Base-by-base conservation (phyloP, 2,888 invertebrate genomes). In the Halictus ligatus region DNA sequence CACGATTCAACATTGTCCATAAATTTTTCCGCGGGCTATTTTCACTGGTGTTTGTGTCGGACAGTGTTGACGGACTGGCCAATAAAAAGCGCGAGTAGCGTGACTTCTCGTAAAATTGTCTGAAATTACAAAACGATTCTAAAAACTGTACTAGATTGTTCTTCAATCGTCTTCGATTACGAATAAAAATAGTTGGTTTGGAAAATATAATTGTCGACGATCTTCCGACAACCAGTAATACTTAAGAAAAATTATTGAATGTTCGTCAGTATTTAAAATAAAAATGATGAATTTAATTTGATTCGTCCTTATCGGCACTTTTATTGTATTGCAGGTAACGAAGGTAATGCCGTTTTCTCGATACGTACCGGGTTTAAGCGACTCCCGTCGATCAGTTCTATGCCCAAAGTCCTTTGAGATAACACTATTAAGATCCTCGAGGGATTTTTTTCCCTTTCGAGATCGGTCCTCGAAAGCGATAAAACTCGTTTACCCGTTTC, bases 391-490 rank as follows among this genome's bases (percentile, higher is more conserved):
- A 69, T 69, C 40, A 21, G 40, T n/a, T 69, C 12, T 21, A 21
- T 12, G 21, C 40, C 35, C 40, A 10, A n/a, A 43, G 43, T 75
- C 72, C 43, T 60, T 77, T n/a, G 74, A 84, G 40, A 58, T 12
- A 64, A 64, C 69, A 21, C 40, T 29, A 72, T 46, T 21, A 77
- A 80, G 25, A 40, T 69, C 43, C 67, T 67, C 69, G 12, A 40
- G 40, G 40, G 40, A 40, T 69, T 69, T 69, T 69, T 69, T 35
- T n/a, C 4, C 35, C 67, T 25, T 64, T 64, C 25, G 35, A 67
- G 67, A 40, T 67, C 69, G 40, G 12, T 69, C 40, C 40, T 18
- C 69, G 40, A 40, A 21, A 21, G 10, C 69, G 40, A 67, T 35
- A 67, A 43, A 69, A 69, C 69, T 40, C 35, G 69, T 40, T 40